Conservation (phyloP, 2,888 invertebrate genomes). For the Digitonthophagus gazella region DNA sequence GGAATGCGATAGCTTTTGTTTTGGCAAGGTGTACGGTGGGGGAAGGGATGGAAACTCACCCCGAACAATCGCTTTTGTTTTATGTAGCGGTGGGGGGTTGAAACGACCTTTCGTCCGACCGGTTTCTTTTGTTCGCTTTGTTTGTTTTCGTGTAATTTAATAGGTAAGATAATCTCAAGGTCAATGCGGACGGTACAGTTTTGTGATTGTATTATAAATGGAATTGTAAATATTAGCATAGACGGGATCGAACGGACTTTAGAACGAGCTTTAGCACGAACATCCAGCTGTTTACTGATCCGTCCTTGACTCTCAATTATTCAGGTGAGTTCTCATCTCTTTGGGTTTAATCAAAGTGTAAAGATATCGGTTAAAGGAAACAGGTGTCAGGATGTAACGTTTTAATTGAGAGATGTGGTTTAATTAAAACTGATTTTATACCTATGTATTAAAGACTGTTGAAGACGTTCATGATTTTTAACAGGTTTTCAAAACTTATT, state of each 20-base stretch:
- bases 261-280: no score
- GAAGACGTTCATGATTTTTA: no score
- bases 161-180: no score
- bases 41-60: background rate
- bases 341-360: background rate
- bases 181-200: no score
- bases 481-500: no score
- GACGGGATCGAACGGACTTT: no score
- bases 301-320: background rate
- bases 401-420: background rate
- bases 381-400: background rate
- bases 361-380: background rate
- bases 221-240: no score
- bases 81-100: background rate
- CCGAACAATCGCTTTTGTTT: background rate
- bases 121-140: background rate
- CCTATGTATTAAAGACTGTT: no score
- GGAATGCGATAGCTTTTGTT: conserved; percentile 15
- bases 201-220: no score
- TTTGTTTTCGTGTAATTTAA: background rate
- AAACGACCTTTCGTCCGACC: conserved; percentile 1
- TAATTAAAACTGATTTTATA: no score
- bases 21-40: conserved; percentile 6
- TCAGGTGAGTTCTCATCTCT: background rate
- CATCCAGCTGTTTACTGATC: background rate